Percentiles rank a stretch among this genome's conserved stretches.
Evolutionary conservation across 1,140 invertebrate genomes (phyloP).

Genomic region (Sesamia nonagrioides): DNA sequence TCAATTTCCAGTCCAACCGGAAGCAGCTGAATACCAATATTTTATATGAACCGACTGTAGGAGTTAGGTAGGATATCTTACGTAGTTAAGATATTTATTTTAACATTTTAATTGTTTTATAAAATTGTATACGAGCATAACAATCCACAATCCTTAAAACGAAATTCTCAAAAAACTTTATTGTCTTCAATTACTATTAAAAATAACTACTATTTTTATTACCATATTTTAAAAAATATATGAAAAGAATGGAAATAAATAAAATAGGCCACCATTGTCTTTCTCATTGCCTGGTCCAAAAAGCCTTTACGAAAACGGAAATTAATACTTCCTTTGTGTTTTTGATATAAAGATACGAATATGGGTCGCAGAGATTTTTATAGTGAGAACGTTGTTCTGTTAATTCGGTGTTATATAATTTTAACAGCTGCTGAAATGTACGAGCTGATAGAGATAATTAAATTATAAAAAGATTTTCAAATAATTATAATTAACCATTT

Average conservation of each 20-base stretch:
- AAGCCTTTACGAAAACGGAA: constrained; percentile 64
- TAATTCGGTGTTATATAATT: constrained; percentile 10
- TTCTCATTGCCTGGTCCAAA: constrained; percentile 4
- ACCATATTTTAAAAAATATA: background rate
- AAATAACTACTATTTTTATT: no score
- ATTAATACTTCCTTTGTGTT: constrained; percentile 73
- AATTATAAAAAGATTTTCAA: background rate
- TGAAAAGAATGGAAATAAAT: constrained; percentile 3
- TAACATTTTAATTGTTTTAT: no score
- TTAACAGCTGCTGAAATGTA: background rate
- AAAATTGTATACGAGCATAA: no score
- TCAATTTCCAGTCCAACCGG: no score
- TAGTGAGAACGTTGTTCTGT: constrained; percentile 10
- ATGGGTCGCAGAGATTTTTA: constrained; percentile 43
- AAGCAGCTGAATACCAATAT: no score
- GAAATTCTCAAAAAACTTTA: no score
- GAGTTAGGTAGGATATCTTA: no score
- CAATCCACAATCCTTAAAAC: no score
- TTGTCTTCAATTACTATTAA: no score
- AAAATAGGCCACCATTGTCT: background rate
- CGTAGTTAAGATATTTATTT: no score
- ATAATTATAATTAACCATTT: no score
- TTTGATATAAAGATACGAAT: constrained; percentile 55
- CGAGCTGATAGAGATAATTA: background rate
- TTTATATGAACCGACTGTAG: no score